Conservation (phyloP, 1,140 invertebrate species). For the Olivierus martensii region DNA sequence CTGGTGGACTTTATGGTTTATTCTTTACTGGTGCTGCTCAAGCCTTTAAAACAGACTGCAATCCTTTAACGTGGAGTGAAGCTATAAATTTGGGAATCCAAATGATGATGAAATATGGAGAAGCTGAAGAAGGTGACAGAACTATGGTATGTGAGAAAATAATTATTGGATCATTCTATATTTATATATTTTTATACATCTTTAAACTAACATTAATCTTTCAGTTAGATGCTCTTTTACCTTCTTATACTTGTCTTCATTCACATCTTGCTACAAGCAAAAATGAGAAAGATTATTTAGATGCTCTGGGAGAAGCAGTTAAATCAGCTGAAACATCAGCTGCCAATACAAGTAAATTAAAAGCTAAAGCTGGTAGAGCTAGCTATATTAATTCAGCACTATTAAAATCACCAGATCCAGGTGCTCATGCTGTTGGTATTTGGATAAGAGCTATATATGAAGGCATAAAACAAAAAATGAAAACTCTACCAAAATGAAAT, state of each 20-base stretch:
- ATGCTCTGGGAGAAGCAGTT: background rate
- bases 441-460: constrained; percentile 30
- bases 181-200: background rate
- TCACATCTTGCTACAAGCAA: background rate
- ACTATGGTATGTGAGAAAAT: constrained; percentile 43
- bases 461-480: background rate
- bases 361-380: constrained; percentile 36
- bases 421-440: constrained; percentile 30
- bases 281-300: background rate
- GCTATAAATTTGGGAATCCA: constrained; percentile 39
- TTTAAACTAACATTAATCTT: background rate
- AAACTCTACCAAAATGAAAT: background rate
- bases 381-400: constrained; percentile 31
- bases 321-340: constrained; percentile 19
- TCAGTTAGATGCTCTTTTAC: background rate
- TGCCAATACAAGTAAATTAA: constrained; percentile 38
- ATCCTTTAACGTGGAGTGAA: constrained; percentile 30
- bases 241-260: background rate
- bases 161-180: too few relatives aligned
- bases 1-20: constrained; percentile 53
- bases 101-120: constrained; percentile 52
- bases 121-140: constrained; percentile 54
- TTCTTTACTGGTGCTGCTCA: constrained; percentile 47
- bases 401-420: constrained; percentile 30
- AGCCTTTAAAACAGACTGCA: constrained; percentile 23